Evolutionary conservation across 1,140 invertebrate genomes (phyloP).

Genomic region (Hermatobates lingyangjiaoensis): DNA sequence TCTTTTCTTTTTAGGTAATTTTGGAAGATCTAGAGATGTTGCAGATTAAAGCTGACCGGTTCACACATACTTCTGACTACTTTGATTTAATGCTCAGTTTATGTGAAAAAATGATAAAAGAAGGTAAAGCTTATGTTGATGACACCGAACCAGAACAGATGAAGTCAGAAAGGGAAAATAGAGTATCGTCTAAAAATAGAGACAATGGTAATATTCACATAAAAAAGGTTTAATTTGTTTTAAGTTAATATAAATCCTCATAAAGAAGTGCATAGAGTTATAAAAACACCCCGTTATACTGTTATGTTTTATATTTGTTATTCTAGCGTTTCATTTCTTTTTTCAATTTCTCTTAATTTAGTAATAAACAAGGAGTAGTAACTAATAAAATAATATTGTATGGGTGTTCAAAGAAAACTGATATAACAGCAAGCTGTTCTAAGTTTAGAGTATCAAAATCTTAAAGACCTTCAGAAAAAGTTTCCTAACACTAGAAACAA

Average conservation of each 20-base stretch:
- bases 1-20: too few relatives aligned
- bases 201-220: conserved; percentile 46
- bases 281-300: background rate
- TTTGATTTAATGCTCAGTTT: conserved; percentile 80
- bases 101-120: conserved; percentile 74
- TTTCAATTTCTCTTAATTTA: too few relatives aligned
- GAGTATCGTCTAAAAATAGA: conserved; percentile 67
- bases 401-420: too few relatives aligned
- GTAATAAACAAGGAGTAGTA: too few relatives aligned
- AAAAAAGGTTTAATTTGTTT: background rate
- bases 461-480: too few relatives aligned
- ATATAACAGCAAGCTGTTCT: too few relatives aligned
- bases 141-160: conserved; percentile 86
- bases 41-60: conserved; percentile 78
- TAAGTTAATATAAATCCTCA: background rate
- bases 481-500: too few relatives aligned
- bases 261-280: background rate
- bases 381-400: too few relatives aligned
- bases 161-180: conserved; percentile 86
- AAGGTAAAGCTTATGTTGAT: conserved; percentile 87
- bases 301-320: background rate
- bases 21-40: conserved; percentile 83
- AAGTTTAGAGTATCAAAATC: too few relatives aligned
- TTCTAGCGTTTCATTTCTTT: too few relatives aligned
- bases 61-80: conserved; percentile 92